A percentile compares a stretch with the other conserved stretches of the same genome.
Evolutionary conservation across 2,888 invertebrate genomes (phyloP).

Genomic region (Drosophila trichaetosa): DNA sequence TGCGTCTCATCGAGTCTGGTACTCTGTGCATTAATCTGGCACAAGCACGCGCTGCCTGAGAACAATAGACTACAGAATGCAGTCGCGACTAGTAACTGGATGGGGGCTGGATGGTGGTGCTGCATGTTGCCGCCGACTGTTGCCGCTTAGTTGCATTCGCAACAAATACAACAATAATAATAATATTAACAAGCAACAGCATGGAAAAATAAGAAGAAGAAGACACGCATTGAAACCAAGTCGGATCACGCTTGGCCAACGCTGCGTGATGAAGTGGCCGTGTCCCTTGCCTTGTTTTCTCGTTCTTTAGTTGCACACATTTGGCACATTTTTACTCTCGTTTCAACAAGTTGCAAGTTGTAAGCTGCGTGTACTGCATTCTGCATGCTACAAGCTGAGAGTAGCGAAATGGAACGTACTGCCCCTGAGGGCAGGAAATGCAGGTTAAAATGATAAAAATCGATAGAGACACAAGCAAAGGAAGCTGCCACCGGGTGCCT

Average conservation of each 20-base stretch:
- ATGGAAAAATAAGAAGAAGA: constrained; percentile 17
- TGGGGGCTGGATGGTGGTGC: constrained; percentile 26
- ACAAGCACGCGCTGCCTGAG: constrained; percentile 77
- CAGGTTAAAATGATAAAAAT: constrained; percentile 58
- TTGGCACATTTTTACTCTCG: constrained; percentile 79
- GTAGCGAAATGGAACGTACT: constrained; percentile 66
- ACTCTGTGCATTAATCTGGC: constrained; percentile 69
- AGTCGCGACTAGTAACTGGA: constrained; percentile 17
- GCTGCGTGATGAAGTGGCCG: constrained; percentile 79
- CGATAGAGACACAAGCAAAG: constrained; percentile 18
- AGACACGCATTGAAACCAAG: constrained; percentile 39
- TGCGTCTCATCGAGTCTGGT: constrained; percentile 3
- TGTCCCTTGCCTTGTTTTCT: constrained; percentile 69
- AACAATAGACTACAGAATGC: constrained; percentile 60
- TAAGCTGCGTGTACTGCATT: background rate
- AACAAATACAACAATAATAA: constrained; percentile 16
- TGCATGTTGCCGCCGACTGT: constrained; percentile 36
- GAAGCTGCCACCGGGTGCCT: constrained; percentile 11
- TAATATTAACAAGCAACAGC: constrained; percentile 12
- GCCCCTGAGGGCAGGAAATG: constrained; percentile 51
- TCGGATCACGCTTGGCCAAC: constrained; percentile 72
- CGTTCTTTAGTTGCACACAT: constrained; percentile 40
- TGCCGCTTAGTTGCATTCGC: constrained; percentile 73
- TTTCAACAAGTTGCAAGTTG: constrained; percentile 48
- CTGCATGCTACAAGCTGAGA: constrained; percentile 12